Percentiles rank a stretch among this genome's conserved stretches.
Conservation (phyloP, 2,797 vertebrate species). For the Odontamblyopus rebecca region DNA sequence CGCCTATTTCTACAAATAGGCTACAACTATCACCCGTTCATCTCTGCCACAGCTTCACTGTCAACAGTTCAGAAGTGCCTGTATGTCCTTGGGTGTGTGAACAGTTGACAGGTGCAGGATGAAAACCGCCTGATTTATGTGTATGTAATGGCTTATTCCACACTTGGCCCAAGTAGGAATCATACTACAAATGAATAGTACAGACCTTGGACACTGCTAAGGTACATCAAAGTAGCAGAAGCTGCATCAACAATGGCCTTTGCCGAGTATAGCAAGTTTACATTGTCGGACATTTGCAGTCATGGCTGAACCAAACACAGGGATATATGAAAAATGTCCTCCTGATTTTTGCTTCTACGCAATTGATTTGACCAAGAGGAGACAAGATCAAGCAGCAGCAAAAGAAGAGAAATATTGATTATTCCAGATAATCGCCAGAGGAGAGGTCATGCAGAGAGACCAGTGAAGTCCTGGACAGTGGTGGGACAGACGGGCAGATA, state of each 20-base stretch:
- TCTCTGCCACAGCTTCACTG: conserved; percentile 37
- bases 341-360: neutral
- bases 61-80: conserved; percentile 33
- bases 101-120: conserved; percentile 48
- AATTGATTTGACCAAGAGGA: conserved; percentile 23
- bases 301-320: neutral
- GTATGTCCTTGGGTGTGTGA: conserved; percentile 46
- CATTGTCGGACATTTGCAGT: conserved; percentile 1
- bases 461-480: conserved; percentile 20
- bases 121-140: conserved; percentile 55
- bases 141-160: conserved; percentile 38
- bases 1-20: conserved; percentile 44
- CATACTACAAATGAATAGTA: conserved; percentile 35
- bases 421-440: conserved; percentile 19
- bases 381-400: conserved; percentile 16
- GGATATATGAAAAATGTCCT: conserved; percentile 6
- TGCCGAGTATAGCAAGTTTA: neutral
- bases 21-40: conserved; percentile 34
- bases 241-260: conserved; percentile 8
- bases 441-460: conserved; percentile 16
- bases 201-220: conserved; percentile 30
- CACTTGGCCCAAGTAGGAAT: conserved; percentile 42
- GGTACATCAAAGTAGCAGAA: conserved; percentile 8
- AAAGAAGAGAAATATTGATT: conserved; percentile 34
- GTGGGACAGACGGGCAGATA: conserved; percentile 16